A percentile compares a stretch with the other conserved stretches of the same genome.
Evolutionary conservation across 2,113 vertebrate genomes (phyloP).

Genomic region (Abramis brama): DNA sequence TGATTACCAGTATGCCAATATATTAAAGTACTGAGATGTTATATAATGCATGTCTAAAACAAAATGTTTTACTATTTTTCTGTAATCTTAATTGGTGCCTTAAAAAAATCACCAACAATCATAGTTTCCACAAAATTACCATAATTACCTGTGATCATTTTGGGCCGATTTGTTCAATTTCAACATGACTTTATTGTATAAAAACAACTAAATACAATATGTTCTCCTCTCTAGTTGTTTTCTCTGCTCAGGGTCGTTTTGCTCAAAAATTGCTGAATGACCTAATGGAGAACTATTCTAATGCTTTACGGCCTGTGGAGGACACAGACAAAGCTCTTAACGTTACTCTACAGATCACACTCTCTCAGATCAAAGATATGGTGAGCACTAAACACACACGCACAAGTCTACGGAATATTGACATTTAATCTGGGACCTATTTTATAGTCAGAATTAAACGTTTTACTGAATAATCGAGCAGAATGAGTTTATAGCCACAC

Average conservation of each 20-base stretch:
- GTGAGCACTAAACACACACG: constrained; percentile 71
- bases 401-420: background rate
- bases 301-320: constrained; percentile 90
- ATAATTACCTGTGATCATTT: background rate
- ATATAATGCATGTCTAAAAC: background rate
- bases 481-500: background rate
- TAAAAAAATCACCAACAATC: background rate
- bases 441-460: background rate
- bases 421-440: background rate
- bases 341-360: constrained; percentile 93
- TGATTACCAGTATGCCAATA: background rate
- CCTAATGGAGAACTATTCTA: constrained; percentile 91
- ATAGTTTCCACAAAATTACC: background rate
- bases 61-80: background rate
- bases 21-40: background rate
- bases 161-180: background rate
- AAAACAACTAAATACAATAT: background rate
- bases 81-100: background rate
- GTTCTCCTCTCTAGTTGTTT: constrained; percentile 72
- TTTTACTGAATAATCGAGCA: background rate
- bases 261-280: constrained; percentile 90
- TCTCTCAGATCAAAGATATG: constrained; percentile 99
- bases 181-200: background rate
- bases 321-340: constrained; percentile 94
- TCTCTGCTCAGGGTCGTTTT: constrained; percentile 90